Conservation (phyloP, 2,113 vertebrate species). For the Canis aureus region DNA sequence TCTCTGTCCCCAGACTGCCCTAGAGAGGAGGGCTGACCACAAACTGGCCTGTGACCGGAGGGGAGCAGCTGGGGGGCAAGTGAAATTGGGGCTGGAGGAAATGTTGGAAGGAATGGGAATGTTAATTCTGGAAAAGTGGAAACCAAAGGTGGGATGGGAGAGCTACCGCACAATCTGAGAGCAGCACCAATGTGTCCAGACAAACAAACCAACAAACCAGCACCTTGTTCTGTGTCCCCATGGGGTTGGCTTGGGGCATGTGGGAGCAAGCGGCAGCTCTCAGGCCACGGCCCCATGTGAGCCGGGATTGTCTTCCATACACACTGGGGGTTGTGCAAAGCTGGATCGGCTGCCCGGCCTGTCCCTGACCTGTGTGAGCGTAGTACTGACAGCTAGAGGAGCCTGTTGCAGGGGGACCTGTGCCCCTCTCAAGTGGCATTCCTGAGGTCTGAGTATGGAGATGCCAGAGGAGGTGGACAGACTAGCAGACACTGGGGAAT, state of each 20-base stretch:
- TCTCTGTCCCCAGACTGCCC: neutral
- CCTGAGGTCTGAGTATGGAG: neutral
- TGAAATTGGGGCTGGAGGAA: neutral
- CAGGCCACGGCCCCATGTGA: neutral
- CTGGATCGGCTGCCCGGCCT: neutral
- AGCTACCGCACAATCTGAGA: neutral
- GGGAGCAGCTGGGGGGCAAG: neutral
- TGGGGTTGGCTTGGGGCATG: too few relatives aligned
- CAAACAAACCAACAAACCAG: neutral
- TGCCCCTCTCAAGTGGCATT: accelerated
- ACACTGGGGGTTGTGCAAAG: accelerated
- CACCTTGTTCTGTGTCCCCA: neutral
- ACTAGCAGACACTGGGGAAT: neutral
- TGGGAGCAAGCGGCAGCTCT: neutral
- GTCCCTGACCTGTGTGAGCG: neutral
- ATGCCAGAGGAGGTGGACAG: neutral
- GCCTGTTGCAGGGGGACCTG: neutral
- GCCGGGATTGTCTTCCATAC: neutral
- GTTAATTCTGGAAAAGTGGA: neutral
- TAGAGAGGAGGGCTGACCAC: neutral
- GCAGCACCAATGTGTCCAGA: neutral
- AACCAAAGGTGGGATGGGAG: neutral
- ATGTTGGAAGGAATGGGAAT: neutral
- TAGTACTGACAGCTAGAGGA: neutral
- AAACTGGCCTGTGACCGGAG: neutral